Conservation (phyloP, 2,797 vertebrate species). For the Eptatretus atami region DNA sequence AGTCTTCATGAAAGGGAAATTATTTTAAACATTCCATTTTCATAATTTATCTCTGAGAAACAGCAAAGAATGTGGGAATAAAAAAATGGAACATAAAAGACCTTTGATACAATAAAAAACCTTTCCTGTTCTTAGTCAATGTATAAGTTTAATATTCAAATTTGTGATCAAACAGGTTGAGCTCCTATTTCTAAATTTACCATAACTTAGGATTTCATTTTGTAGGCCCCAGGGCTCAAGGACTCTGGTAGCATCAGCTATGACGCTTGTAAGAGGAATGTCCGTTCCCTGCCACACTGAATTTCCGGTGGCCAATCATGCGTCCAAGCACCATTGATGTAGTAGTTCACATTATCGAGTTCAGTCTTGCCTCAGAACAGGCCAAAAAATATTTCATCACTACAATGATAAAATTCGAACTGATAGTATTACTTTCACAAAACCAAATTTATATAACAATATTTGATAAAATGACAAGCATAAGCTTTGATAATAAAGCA, state of each 20-base stretch:
- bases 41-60: no score
- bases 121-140: no score
- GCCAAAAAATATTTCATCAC: conserved; percentile 3
- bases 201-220: conserved; percentile 57
- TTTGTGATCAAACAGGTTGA: no score
- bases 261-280: conserved; percentile 55
- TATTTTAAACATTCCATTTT: no score
- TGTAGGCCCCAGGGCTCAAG: conserved; percentile 51
- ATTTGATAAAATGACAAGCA: no score
- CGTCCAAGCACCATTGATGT: conserved; percentile 58
- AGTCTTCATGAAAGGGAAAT: no score
- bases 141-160: no score
- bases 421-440: accelerated
- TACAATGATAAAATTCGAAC: background rate
- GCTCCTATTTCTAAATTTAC: conserved; percentile 17
- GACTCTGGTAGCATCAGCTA: conserved; percentile 41
- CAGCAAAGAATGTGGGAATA: no score
- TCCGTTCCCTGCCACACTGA: conserved; percentile 42
- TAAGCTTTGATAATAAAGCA: no score
- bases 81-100: no score
- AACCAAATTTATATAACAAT: no score
- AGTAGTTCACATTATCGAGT: conserved; percentile 45
- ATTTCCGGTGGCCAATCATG: conserved; percentile 47
- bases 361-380: conserved; percentile 23
- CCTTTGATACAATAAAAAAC: no score